Conservation (phyloP, 2,113 vertebrate species). For the Corythornis madagascariensis region DNA sequence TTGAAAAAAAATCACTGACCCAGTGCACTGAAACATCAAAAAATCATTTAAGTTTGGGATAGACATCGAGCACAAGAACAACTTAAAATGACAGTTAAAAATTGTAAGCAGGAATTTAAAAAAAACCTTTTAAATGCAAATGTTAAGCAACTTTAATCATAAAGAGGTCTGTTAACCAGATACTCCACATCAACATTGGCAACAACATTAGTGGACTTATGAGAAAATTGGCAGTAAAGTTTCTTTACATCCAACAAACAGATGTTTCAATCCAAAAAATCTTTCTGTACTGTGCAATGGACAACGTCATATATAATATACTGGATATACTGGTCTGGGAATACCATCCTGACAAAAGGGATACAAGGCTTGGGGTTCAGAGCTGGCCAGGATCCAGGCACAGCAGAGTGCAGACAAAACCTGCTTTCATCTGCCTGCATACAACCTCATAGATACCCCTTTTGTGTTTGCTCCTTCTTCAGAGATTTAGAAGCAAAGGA, state of each 20-base stretch:
- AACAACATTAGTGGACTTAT: background rate
- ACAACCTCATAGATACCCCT: background rate
- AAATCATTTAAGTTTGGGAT: background rate
- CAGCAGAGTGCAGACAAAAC: background rate
- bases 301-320: too few species aligned
- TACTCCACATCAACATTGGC: background rate
- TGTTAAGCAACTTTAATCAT: background rate
- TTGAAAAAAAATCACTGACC: background rate
- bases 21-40: background rate
- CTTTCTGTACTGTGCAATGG: background rate
- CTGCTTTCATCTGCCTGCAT: slow-evolving; percentile 2
- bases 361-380: background rate
- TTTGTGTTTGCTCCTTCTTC: background rate
- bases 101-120: background rate
- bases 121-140: background rate
- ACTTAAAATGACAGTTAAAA: background rate
- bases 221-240: background rate
- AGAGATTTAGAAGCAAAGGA: background rate
- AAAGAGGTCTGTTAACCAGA: background rate
- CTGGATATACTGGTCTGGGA: background rate
- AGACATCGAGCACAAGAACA: background rate
- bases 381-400: background rate
- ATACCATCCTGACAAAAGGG: background rate
- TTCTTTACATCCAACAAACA: background rate
- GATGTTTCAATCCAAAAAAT: background rate